Conservation (phyloP, 2,797 vertebrate genomes). For the Aldrovandia affinis region DNA sequence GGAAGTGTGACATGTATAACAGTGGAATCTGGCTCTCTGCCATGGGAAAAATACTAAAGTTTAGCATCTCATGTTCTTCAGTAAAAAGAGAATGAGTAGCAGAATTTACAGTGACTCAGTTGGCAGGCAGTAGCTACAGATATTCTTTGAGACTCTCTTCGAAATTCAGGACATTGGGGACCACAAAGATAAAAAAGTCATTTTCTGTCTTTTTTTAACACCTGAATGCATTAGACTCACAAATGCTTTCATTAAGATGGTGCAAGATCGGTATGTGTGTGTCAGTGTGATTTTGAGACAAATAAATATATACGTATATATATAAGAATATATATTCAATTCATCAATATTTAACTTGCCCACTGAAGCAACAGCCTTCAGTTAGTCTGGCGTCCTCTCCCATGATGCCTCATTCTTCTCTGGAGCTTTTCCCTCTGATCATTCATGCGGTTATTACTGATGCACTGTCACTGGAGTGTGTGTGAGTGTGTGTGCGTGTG, state of each 20-base stretch:
- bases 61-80: not conserved
- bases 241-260: not conserved
- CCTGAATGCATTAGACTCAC: not conserved
- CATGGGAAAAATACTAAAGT: not conserved
- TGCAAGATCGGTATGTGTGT: not conserved
- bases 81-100: not conserved
- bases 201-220: not conserved
- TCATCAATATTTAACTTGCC: not conserved
- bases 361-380: not conserved
- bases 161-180: not conserved
- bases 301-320: too few species aligned
- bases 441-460: too few species aligned
- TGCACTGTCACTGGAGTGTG: not conserved
- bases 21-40: not conserved
- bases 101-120: not conserved
- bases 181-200: not conserved
- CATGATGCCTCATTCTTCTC: not conserved
- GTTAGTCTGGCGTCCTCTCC: not conserved
- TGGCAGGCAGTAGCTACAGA: not conserved
- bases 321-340: too few species aligned
- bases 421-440: not conserved
- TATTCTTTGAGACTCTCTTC: not conserved
- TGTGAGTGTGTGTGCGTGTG: not conserved
- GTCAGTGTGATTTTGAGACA: not conserved
- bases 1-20: not conserved